phyloP scores from a whole-genome alignment of 1,140 invertebrate genomes.

The Euwallacea fornicatus region DNA sequence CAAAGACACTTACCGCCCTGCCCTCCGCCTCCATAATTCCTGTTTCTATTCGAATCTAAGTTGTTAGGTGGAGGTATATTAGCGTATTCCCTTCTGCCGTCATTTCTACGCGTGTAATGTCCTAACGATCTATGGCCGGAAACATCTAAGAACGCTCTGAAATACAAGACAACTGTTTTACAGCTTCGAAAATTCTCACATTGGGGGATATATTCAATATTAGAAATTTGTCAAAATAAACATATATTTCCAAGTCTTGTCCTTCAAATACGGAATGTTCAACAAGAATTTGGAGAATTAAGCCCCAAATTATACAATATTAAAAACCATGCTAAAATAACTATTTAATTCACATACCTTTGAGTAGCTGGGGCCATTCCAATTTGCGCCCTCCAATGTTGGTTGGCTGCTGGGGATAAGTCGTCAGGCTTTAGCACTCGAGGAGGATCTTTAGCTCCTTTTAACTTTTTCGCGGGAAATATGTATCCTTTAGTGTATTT shows the following conservation, averaged over 20 bases:
- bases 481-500: constrained; percentile 73
- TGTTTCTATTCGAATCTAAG: constrained; percentile 35
- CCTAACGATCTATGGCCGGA: constrained; percentile 72
- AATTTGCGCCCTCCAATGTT: constrained; percentile 72
- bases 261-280: no score
- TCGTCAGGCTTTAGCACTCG: constrained; percentile 80
- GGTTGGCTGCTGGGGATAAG: constrained; percentile 67
- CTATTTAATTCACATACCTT: constrained; percentile 34
- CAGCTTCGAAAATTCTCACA: no score
- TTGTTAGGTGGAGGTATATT: constrained; percentile 45
- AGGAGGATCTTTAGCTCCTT: constrained; percentile 69
- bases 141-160: constrained; percentile 62
- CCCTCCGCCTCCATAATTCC: constrained; percentile 31
- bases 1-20: not conserved
- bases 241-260: no score
- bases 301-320: no score
- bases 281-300: no score
- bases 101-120: constrained; percentile 43
- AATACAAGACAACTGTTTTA: constrained; percentile 9
- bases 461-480: constrained; percentile 75
- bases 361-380: constrained; percentile 56
- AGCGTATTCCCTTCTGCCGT: constrained; percentile 36
- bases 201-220: no score
- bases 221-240: no score
- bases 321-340: no score